phyloP scores from a whole-genome alignment of 2,888 invertebrate species.

The Pseudanteris insignis region DNA sequence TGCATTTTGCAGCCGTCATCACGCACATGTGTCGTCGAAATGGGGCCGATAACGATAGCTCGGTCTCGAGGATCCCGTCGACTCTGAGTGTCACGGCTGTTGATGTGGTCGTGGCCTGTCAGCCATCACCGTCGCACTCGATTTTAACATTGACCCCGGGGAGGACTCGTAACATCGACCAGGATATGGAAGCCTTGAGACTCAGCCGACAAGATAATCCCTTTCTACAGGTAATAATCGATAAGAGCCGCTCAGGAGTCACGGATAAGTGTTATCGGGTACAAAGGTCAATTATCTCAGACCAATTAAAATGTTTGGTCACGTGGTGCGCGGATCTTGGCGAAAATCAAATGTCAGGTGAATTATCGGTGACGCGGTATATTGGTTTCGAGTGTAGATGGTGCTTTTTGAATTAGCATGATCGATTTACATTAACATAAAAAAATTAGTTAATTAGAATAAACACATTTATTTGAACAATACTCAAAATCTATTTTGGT shows the following conservation, averaged over 20 bases:
- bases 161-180: constrained; percentile 79
- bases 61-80: constrained; percentile 66
- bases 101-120: constrained; percentile 60
- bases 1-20: constrained; percentile 50
- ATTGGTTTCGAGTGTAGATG: too few relatives aligned
- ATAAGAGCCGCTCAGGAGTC: constrained; percentile 20
- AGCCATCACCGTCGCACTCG: constrained; percentile 71
- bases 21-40: constrained; percentile 53
- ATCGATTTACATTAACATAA: too few relatives aligned
- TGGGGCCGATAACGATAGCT: constrained; percentile 44
- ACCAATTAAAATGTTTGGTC: too few relatives aligned
- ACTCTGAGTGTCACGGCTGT: constrained; percentile 66
- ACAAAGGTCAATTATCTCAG: not conserved
- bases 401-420: too few relatives aligned
- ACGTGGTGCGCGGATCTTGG: too few relatives aligned
- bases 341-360: too few relatives aligned
- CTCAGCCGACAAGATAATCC: constrained; percentile 86
- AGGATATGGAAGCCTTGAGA: constrained; percentile 85
- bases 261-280: not conserved
- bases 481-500: too few relatives aligned
- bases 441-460: too few relatives aligned
- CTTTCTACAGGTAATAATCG: constrained; percentile 74
- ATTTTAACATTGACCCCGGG: constrained; percentile 78
- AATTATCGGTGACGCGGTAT: too few relatives aligned
- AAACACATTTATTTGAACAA: too few relatives aligned